Evolutionary conservation across 2,888 invertebrate species (phyloP).

Genomic region (Euzophera pinguis): DNA sequence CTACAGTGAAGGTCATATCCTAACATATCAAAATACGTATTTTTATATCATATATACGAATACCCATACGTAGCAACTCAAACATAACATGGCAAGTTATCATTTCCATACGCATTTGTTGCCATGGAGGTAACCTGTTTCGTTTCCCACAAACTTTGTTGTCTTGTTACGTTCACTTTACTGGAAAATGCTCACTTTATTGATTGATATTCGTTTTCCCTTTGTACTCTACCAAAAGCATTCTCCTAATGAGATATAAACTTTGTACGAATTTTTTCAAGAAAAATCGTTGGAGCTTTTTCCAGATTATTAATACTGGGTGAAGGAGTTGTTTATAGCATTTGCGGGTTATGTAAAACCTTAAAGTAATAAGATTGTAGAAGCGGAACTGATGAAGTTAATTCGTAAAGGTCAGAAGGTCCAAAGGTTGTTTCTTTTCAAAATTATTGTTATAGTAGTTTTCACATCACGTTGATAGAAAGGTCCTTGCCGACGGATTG

Average conservation of each 20-base stretch:
- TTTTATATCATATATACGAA: too few species aligned
- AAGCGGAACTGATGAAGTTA: too few species aligned
- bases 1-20: too few species aligned
- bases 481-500: too few species aligned
- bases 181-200: slow-evolving; percentile 49
- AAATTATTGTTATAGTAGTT: too few species aligned
- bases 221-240: slow-evolving; percentile 40
- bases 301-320: slow-evolving; percentile 26
- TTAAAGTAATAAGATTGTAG: too few species aligned
- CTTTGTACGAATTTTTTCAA: slow-evolving; percentile 31
- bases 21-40: too few species aligned
- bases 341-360: slow-evolving; percentile 26
- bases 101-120: slow-evolving; percentile 50
- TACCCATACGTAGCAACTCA: not conserved
- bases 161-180: slow-evolving; percentile 48
- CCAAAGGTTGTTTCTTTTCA: too few species aligned
- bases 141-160: slow-evolving; percentile 60
- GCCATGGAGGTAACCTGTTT: slow-evolving; percentile 51
- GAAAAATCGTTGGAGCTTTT: slow-evolving; percentile 19
- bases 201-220: slow-evolving; percentile 48
- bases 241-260: slow-evolving; percentile 46
- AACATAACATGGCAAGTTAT: slow-evolving; percentile 29
- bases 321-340: slow-evolving; percentile 27
- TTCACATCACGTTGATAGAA: too few species aligned
- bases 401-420: too few species aligned